Conservation (phyloP, 2,113 vertebrate species). For the Thryonomys swinderianus region DNA sequence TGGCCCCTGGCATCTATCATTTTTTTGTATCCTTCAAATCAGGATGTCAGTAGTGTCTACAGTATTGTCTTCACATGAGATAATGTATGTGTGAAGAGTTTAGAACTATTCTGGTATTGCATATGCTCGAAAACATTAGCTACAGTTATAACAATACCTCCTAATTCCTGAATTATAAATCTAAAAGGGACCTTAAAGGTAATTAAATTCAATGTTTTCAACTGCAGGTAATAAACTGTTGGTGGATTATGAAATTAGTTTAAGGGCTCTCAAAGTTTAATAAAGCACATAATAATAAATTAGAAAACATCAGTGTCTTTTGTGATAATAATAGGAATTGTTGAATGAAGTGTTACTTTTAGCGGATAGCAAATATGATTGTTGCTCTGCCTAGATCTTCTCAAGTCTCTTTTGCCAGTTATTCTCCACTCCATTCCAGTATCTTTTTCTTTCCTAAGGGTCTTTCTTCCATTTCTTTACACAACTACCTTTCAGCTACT, state of each 20-base stretch:
- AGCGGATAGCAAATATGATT: neutral
- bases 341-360: slow-evolving; percentile 35
- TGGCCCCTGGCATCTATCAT: neutral
- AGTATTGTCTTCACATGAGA: slow-evolving; percentile 4
- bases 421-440: neutral
- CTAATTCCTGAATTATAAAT: slow-evolving; percentile 45
- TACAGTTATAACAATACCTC: neutral
- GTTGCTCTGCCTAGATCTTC: neutral
- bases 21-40: neutral
- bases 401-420: neutral
- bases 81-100: neutral
- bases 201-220: slow-evolving; percentile 39
- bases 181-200: slow-evolving; percentile 33
- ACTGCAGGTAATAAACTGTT: slow-evolving; percentile 2
- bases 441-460: neutral
- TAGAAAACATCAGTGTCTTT: neutral
- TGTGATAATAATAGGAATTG: neutral
- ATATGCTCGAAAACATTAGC: neutral
- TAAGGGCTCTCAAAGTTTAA: slow-evolving; percentile 23
- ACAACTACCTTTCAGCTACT: slow-evolving; percentile 11
- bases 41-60: neutral
- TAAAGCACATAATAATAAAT: slow-evolving; percentile 4
- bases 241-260: slow-evolving; percentile 40
- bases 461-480: slow-evolving; percentile 6
- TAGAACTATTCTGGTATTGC: neutral